Evolutionary conservation across 2,888 invertebrate genomes (phyloP).

Genomic region (Rhogogaster chlorosoma): DNA sequence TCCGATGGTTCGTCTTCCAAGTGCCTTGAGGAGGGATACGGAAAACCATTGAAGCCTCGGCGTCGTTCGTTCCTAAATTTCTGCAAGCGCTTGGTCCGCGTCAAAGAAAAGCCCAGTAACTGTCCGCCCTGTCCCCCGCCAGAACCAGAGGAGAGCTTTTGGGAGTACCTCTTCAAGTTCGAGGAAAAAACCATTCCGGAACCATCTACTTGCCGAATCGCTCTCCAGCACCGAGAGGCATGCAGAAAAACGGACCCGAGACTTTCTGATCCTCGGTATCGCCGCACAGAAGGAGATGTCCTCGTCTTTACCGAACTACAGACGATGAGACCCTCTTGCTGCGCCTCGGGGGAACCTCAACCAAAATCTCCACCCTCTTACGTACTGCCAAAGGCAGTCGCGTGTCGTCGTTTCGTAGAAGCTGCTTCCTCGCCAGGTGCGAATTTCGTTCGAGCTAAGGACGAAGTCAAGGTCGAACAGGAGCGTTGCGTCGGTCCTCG

Average conservation of each 20-base stretch:
- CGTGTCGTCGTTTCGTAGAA: constrained; percentile 54
- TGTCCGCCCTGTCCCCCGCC: constrained; percentile 1
- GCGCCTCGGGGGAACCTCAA: constrained; percentile 52
- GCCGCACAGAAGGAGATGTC: constrained; percentile 57
- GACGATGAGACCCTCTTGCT: not conserved
- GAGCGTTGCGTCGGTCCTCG: constrained; percentile 53
- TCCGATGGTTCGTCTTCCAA: constrained; percentile 49
- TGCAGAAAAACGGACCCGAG: constrained; percentile 56
- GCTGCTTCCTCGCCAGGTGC: constrained; percentile 15
- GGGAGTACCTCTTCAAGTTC: constrained; percentile 57
- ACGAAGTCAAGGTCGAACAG: not conserved
- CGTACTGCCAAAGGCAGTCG: constrained; percentile 58
- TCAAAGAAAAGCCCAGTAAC: constrained; percentile 46
- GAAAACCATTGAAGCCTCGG: constrained; percentile 38
- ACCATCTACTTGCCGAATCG: constrained; percentile 52
- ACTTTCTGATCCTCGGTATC: constrained; percentile 61
- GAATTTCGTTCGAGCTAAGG: constrained; percentile 44
- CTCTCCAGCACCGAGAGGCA: constrained; percentile 3
- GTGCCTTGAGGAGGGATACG: constrained; percentile 42
- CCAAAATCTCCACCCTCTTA: constrained; percentile 58
- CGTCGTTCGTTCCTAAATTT: constrained; percentile 44
- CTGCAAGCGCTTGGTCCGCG: constrained; percentile 54
- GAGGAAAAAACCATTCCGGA: constrained; percentile 43
- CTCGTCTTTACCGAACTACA: constrained; percentile 57
- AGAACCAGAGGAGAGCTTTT: constrained; percentile 53